These are phyloP conservation scores for Varecia variegata DNA, from an alignment of 2,797 vertebrate species.

Conservation along the genomic window DNA sequence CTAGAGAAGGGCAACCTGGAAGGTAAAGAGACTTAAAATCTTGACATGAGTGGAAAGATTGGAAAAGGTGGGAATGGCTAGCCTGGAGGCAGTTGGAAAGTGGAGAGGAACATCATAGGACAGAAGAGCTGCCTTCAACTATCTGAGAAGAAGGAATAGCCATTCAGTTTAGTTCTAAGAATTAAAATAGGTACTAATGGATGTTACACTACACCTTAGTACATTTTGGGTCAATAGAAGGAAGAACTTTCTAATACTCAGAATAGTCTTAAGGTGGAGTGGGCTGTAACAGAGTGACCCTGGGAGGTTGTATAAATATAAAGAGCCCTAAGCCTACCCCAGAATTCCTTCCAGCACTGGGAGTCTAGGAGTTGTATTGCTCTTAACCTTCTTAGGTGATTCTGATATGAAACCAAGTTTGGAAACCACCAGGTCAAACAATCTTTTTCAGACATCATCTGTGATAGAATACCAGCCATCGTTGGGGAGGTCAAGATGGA, in stretches of 20 bases:
- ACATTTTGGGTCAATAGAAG: not conserved
- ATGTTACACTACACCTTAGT: not conserved
- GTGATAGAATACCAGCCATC: not conserved
- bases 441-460: not conserved
- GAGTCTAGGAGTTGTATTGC: not conserved
- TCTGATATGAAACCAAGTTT: not conserved
- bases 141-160: not conserved
- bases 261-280: not conserved
- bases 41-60: not conserved
- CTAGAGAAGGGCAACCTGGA: not conserved
- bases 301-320: not conserved
- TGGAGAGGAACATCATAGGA: not conserved
- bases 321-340: not conserved
- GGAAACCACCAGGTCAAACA: not conserved
- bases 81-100: not conserved
- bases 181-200: not conserved
- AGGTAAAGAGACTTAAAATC: not conserved
- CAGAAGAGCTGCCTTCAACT: not conserved
- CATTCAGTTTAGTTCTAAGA: not conserved
- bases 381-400: not conserved
- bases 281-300: not conserved
- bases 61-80: not conserved
- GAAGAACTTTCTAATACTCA: not conserved
- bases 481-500: not conserved
- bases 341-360: not conserved